A percentile compares a stretch with the other conserved stretches of the same genome.
These are phyloP conservation scores for Parasteatoda tepidariorum DNA, from an alignment of 1,140 invertebrate species.

Conservation along the genomic window DNA sequence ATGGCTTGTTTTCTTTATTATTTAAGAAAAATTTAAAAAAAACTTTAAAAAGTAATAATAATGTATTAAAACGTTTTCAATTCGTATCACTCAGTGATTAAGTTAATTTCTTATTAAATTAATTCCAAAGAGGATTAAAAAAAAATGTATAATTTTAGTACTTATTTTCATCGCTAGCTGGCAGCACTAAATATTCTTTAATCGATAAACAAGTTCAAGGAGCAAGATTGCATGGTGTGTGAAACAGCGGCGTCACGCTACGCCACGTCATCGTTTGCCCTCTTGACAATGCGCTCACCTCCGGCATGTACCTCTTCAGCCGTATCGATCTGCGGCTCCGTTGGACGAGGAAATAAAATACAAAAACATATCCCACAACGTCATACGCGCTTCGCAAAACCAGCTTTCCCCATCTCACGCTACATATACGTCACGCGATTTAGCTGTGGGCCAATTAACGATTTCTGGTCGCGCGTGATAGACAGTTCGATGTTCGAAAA, in stretches of 20 bases:
- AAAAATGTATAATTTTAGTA: not conserved
- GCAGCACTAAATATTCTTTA: not conserved
- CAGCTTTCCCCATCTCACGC: not conserved
- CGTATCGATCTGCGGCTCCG: slow-evolving; percentile 18
- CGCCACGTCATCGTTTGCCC: slow-evolving; percentile 17
- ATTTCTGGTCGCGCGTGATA: not conserved
- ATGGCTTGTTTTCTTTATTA: no score
- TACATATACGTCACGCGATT: slow-evolving; percentile 26
- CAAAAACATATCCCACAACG: not conserved
- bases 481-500: not conserved
- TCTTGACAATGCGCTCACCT: not conserved
- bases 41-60: no score
- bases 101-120: no score
- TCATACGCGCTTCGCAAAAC: no score
- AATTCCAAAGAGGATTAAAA: no score
- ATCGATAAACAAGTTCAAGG: not conserved
- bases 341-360: not conserved
- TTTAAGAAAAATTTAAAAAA: no score
- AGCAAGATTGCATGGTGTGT: not conserved
- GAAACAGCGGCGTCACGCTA: slow-evolving; percentile 15
- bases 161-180: not conserved
- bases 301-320: slow-evolving; percentile 2
- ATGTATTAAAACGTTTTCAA: no score
- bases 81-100: no score
- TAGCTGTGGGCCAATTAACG: not conserved